Evolutionary conservation across 2,888 invertebrate species (phyloP).

Genomic region (Nipponacmea schrenckii): DNA sequence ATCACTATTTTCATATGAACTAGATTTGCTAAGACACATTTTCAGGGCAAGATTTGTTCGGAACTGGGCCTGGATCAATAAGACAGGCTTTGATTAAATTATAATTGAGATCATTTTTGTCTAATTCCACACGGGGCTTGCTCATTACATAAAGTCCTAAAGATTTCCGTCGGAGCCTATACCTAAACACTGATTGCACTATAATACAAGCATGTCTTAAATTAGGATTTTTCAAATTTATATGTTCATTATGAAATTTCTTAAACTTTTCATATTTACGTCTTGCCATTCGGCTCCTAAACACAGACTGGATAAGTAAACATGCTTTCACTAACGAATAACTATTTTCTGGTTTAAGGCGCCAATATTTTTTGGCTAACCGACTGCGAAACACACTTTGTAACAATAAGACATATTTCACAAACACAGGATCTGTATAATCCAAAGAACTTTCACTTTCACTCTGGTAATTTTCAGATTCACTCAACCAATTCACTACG

Average conservation of each 20-base stretch:
- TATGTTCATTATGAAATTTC: neutral
- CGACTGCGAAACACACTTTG: slow-evolving; percentile 5
- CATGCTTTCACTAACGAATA: neutral
- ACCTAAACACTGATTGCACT: neutral
- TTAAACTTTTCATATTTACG: neutral
- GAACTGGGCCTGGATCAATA: neutral
- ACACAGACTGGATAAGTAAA: neutral
- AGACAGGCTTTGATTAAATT: neutral
- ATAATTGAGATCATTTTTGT: slow-evolving; percentile 1
- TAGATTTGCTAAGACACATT: neutral
- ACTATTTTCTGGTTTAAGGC: neutral
- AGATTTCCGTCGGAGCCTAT: neutral
- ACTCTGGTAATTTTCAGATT: neutral
- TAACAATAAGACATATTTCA: slow-evolving; percentile 2
- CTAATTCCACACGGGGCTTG: neutral
- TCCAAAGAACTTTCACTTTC: neutral
- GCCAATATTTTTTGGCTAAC: neutral
- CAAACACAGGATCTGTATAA: neutral
- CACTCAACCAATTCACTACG: neutral
- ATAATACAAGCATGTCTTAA: neutral
- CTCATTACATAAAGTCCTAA: neutral
- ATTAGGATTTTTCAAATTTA: neutral
- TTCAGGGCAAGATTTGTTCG: slow-evolving; percentile 3
- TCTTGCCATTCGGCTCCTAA: neutral
- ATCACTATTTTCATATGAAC: too few species aligned